Percentiles rank a stretch among this genome's conserved stretches.
These are phyloP conservation scores for Adelognathus sp. DNA, from an alignment of 2,888 invertebrate genomes.

Conservation along the genomic window DNA sequence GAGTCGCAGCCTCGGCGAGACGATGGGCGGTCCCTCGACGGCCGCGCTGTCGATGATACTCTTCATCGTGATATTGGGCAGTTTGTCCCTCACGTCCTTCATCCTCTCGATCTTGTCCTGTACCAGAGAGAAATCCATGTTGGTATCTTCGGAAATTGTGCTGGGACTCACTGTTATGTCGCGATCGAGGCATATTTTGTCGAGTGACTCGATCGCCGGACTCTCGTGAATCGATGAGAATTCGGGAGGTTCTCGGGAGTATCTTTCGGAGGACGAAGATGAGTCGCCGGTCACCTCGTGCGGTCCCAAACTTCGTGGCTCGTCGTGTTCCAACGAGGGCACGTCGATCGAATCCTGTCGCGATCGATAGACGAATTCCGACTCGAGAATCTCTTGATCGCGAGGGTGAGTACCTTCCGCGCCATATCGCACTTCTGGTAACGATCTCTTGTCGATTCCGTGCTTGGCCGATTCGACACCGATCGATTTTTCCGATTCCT, in stretches of 20 bases:
- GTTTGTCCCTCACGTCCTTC: slow-evolving; percentile 4
- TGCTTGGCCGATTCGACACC: slow-evolving; percentile 71
- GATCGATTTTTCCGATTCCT: slow-evolving; percentile 63
- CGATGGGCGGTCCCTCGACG: slow-evolving; percentile 74
- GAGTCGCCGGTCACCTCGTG: slow-evolving; percentile 8
- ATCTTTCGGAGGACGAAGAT: slow-evolving; percentile 21
- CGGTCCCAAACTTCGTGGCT: slow-evolving; percentile 46
- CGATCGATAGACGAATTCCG: slow-evolving; percentile 65
- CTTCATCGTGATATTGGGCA: slow-evolving; percentile 28
- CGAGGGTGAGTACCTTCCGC: slow-evolving; percentile 67
- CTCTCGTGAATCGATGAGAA: slow-evolving; percentile 72
- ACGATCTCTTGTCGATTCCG: slow-evolving; percentile 68
- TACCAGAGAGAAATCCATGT: slow-evolving; percentile 69
- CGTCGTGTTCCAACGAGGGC: slow-evolving; percentile 75
- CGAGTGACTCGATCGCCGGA: slow-evolving; percentile 71
- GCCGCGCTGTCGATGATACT: slow-evolving; percentile 59
- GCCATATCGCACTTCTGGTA: slow-evolving; percentile 32
- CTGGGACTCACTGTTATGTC: slow-evolving; percentile 73
- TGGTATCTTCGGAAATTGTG: slow-evolving; percentile 72
- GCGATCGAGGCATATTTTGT: slow-evolving; percentile 68
- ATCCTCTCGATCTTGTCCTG: slow-evolving; percentile 58
- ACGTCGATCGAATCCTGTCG: slow-evolving; percentile 75
- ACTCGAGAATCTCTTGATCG: slow-evolving; percentile 74
- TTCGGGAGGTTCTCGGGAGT: slow-evolving; percentile 54
- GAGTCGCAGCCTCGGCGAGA: slow-evolving; percentile 74